phyloP scores from a whole-genome alignment of 2,797 vertebrate genomes.

The Phoebastria nigripes region DNA sequence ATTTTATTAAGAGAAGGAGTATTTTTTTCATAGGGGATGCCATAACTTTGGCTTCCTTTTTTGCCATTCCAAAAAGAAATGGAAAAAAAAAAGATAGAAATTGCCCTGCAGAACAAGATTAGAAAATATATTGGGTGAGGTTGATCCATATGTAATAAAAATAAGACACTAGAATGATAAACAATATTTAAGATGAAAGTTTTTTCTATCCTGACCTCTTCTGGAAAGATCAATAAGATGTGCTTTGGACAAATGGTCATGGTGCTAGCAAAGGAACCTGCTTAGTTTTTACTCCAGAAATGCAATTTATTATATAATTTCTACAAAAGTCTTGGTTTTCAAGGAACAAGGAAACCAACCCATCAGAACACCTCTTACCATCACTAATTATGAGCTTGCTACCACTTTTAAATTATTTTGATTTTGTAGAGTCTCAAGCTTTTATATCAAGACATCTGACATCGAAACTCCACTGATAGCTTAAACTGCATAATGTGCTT shows the following conservation, averaged over 20 bases:
- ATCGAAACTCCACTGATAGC: not conserved
- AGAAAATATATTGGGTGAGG: not conserved
- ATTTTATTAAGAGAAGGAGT: not conserved
- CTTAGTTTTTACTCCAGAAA: not conserved
- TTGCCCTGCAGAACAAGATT: not conserved
- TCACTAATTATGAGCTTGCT: not conserved
- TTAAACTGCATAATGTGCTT: not conserved
- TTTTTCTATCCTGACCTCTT: not conserved
- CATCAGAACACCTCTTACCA: not conserved
- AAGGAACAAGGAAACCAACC: not conserved
- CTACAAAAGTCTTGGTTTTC: not conserved
- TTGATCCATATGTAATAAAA: not conserved
- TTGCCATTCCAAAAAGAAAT: not conserved
- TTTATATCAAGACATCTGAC: not conserved
- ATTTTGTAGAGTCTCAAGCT: not conserved
- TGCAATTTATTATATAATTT: not conserved
- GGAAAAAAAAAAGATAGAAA: fast-evolving
- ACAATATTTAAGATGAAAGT: not conserved
- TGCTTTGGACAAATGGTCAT: not conserved
- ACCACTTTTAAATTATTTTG: not conserved
- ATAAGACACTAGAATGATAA: not conserved
- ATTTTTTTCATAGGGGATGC: not conserved
- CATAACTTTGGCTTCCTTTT: not conserved
- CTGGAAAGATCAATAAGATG: not conserved
- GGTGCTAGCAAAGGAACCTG: not conserved